Evolutionary conservation across 1,140 invertebrate species (phyloP).

Genomic region (Achatina immaculata): DNA sequence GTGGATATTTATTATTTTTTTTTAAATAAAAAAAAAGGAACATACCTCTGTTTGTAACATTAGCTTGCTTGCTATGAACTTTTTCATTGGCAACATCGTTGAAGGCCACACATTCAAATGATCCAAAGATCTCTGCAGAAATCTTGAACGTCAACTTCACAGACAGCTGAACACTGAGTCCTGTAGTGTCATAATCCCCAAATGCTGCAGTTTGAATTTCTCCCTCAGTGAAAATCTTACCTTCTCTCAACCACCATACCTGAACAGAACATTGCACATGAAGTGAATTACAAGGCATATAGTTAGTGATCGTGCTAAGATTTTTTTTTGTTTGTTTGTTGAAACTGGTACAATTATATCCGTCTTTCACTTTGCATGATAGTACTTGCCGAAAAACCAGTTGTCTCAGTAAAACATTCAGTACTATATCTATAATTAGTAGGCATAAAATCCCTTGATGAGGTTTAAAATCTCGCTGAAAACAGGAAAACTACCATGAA

Average conservation of each 20-base stretch:
- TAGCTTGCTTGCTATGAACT: conserved; percentile 11
- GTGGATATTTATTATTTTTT: no score
- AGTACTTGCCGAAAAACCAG: not conserved
- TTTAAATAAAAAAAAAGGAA: not conserved
- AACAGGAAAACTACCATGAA: no score
- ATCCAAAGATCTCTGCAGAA: conserved; percentile 27
- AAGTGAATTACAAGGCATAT: not conserved
- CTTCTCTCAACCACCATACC: conserved; percentile 54
- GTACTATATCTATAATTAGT: no score
- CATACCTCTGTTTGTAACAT: conserved; percentile 9
- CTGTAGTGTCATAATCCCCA: conserved; percentile 42
- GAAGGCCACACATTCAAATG: conserved; percentile 46
- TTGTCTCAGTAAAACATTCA: no score
- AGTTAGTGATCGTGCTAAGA: not conserved
- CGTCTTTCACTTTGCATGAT: no score
- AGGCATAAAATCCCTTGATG: no score
- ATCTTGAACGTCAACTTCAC: conserved; percentile 47
- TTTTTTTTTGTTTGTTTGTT: no score
- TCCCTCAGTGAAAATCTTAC: conserved; percentile 40
- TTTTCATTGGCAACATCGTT: not conserved
- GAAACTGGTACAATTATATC: no score
- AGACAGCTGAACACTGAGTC: conserved; percentile 46
- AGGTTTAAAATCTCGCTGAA: no score
- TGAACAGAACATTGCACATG: conserved; percentile 35
- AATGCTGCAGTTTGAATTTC: conserved; percentile 45